Percentiles rank a stretch among this genome's conserved stretches.
phyloP scores from a whole-genome alignment of 1,140 invertebrate genomes.

The Drosophila aff. region DNA sequence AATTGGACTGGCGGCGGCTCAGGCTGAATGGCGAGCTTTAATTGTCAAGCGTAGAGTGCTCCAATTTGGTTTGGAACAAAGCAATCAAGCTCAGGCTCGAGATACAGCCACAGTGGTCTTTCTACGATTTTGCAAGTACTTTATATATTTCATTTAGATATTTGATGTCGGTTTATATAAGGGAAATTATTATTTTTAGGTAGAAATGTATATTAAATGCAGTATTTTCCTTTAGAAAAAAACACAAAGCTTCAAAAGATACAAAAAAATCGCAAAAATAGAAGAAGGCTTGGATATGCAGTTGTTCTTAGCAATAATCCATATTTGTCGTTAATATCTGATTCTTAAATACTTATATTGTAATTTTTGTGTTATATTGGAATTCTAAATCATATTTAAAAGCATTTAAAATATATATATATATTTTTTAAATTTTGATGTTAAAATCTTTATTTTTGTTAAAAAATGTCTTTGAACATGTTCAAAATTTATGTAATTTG shows the following conservation, averaged over 20 bases:
- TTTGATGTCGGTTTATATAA: neutral
- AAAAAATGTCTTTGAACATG: neutral
- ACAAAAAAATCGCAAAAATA: too few species aligned
- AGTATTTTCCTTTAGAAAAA: too few species aligned
- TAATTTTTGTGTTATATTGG: too few species aligned
- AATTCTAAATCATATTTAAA: neutral
- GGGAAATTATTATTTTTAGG: too few species aligned
- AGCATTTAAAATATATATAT: neutral
- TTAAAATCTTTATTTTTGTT: neutral
- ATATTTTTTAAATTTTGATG: neutral
- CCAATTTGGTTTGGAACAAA: conserved; percentile 53
- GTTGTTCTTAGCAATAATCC: too few species aligned
- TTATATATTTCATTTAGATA: neutral
- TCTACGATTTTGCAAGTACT: neutral
- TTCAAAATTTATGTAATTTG: too few species aligned
- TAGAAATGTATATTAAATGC: too few species aligned
- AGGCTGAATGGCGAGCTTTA: conserved; percentile 44
- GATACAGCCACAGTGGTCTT: conserved; percentile 33
- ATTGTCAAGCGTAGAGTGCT: conserved; percentile 55
- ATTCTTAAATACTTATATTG: too few species aligned
- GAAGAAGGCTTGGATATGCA: too few species aligned
- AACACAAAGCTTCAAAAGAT: too few species aligned
- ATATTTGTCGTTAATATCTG: too few species aligned
- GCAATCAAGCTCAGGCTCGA: conserved; percentile 21
- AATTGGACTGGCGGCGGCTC: conserved; percentile 49